These are phyloP conservation scores for Tragopan temminckii DNA, from an alignment of 2,797 vertebrate genomes.

Conservation along the genomic window DNA sequence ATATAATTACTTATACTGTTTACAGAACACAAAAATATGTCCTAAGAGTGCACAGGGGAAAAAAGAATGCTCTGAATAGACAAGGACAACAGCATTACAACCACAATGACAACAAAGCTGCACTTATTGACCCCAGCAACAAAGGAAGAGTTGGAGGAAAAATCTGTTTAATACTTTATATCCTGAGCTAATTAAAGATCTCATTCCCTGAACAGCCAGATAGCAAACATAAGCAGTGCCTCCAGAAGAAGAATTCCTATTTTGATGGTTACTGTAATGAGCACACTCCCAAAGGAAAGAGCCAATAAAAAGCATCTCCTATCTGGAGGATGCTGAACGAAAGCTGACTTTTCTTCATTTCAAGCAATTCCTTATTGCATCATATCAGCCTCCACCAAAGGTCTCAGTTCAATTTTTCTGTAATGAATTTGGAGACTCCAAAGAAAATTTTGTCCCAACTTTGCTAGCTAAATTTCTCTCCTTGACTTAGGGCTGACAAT, in stretches of 20 bases:
- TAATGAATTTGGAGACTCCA: slow-evolving; percentile 63
- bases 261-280: slow-evolving; percentile 82
- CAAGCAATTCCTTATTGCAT: slow-evolving; percentile 67
- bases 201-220: slow-evolving; percentile 71
- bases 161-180: slow-evolving; percentile 74
- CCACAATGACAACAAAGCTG: slow-evolving; percentile 75
- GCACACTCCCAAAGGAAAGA: slow-evolving; percentile 70
- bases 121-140: slow-evolving; percentile 71
- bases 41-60: slow-evolving; percentile 46
- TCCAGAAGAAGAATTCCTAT: slow-evolving; percentile 68
- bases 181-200: slow-evolving; percentile 83
- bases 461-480: slow-evolving; percentile 59
- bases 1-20: slow-evolving; percentile 51
- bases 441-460: slow-evolving; percentile 25
- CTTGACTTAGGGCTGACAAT: slow-evolving; percentile 65
- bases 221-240: slow-evolving; percentile 63
- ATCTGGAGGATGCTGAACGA: slow-evolving; percentile 30
- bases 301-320: slow-evolving; percentile 70
- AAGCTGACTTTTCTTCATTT: slow-evolving; percentile 73
- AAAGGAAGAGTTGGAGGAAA: slow-evolving; percentile 69
- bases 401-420: slow-evolving; percentile 63
- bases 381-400: slow-evolving; percentile 56
- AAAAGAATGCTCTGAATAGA: slow-evolving; percentile 52
- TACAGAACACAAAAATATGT: slow-evolving; percentile 53
- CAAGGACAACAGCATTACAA: slow-evolving; percentile 65